phyloP scores from a whole-genome alignment of 2,797 vertebrate species.

The Gila robusta region DNA sequence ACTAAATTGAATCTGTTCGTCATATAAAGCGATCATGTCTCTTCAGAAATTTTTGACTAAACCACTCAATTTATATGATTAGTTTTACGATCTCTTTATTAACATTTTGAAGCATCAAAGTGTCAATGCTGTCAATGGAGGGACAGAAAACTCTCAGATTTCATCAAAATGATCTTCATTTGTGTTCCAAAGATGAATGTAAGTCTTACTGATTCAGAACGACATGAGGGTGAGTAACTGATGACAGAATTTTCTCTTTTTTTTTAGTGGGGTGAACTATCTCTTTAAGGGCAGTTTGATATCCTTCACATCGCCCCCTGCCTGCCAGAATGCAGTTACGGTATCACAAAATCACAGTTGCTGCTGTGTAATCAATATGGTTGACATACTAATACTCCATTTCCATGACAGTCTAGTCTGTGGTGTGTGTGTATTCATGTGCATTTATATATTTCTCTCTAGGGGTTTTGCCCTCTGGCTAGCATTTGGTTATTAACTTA shows the following conservation, averaged over 20 bases:
- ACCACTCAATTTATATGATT: no score
- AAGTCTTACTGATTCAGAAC: not conserved
- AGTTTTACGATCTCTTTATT: no score
- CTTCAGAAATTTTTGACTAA: no score
- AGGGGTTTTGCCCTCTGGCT: not conserved
- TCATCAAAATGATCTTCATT: not conserved
- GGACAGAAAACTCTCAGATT: no score
- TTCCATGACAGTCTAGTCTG: slow-evolving; percentile 6
- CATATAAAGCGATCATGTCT: no score
- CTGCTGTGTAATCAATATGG: slow-evolving; percentile 45
- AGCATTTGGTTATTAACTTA: slow-evolving; percentile 5
- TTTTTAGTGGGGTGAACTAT: not conserved
- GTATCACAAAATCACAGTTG: slow-evolving; percentile 39
- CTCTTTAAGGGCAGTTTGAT: not conserved
- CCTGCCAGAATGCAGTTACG: slow-evolving; percentile 20
- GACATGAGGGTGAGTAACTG: not conserved
- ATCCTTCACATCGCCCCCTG: not conserved
- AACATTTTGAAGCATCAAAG: no score
- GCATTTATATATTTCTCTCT: not conserved
- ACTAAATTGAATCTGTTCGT: no score
- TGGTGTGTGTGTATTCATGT: not conserved
- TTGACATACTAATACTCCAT: slow-evolving; percentile 22
- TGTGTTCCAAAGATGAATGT: no score
- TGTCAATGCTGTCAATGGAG: no score
- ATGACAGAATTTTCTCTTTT: not conserved